A percentile compares a stretch with the other conserved stretches of the same genome.
These are phyloP conservation scores for Latrodectus geometricus DNA, from an alignment of 1,140 invertebrate genomes.

Conservation along the genomic window DNA sequence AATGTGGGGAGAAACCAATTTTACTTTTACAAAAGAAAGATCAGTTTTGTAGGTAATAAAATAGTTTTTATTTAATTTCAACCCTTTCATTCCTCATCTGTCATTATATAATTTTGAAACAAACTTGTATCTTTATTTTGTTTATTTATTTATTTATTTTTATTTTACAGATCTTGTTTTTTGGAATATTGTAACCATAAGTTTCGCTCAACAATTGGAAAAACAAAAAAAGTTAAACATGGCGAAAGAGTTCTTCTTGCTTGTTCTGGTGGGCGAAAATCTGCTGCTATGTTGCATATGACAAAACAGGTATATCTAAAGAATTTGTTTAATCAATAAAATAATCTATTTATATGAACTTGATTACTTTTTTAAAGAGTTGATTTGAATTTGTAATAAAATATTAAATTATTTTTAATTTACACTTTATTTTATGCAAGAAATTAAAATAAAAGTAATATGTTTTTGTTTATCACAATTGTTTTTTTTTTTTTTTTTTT, in stretches of 20 bases:
- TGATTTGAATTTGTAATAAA: no score
- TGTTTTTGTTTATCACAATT: no score
- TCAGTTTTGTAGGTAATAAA: constrained; percentile 34
- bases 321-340: no score
- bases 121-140: not conserved
- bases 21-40: constrained; percentile 62
- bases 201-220: constrained; percentile 85
- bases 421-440: no score
- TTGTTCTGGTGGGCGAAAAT: constrained; percentile 77
- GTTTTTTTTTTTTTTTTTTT: no score
- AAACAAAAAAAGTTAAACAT: constrained; percentile 78
- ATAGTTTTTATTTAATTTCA: not conserved
- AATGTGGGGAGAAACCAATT: constrained; percentile 44
- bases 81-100: not conserved
- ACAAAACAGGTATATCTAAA: constrained; percentile 74
- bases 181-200: constrained; percentile 78
- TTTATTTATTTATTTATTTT: not conserved
- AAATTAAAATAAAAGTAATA: no score
- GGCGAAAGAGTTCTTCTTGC: constrained; percentile 79
- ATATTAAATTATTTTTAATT: no score
- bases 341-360: constrained; percentile 68
- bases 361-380: not conserved
- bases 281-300: constrained; percentile 79
- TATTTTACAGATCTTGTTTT: constrained; percentile 72
- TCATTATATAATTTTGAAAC: not conserved